phyloP scores from a whole-genome alignment of 2,113 vertebrate genomes.

The Monarcha castaneiventris region DNA sequence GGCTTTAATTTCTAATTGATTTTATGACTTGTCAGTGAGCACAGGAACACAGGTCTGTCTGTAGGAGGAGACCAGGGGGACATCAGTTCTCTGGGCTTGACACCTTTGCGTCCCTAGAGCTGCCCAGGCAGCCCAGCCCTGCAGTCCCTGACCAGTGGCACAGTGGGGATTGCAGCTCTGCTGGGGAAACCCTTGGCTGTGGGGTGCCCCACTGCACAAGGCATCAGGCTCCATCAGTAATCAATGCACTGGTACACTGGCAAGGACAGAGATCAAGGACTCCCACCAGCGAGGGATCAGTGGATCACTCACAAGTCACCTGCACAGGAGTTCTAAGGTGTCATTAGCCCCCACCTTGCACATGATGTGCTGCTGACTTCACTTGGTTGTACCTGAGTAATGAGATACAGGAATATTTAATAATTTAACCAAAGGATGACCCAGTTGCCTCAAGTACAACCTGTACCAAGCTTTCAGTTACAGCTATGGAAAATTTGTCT shows the following conservation, averaged over 20 bases:
- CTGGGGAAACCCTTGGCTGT: accelerated
- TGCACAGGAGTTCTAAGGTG: neutral
- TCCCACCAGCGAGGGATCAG: neutral
- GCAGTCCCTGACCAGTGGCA: accelerated
- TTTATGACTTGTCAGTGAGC: neutral
- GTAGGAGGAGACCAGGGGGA: neutral
- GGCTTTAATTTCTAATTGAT: slow-evolving; percentile 42
- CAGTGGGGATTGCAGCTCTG: neutral
- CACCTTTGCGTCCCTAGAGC: neutral
- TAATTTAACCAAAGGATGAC: neutral
- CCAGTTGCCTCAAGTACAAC: neutral
- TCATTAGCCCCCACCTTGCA: neutral
- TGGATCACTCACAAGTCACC: neutral
- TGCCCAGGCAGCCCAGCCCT: neutral
- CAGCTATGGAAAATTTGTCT: neutral
- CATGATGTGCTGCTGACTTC: neutral
- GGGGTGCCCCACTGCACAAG: neutral
- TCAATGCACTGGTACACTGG: neutral
- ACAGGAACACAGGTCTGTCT: neutral
- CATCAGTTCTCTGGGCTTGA: neutral
- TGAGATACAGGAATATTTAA: neutral
- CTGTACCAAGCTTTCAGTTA: neutral
- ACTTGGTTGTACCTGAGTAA: accelerated
- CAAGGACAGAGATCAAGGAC: no score
- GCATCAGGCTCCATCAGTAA: neutral